These are phyloP conservation scores for Acanthosoma haemorrhoidale DNA, from an alignment of 2,888 invertebrate genomes.

Conservation along the genomic window DNA sequence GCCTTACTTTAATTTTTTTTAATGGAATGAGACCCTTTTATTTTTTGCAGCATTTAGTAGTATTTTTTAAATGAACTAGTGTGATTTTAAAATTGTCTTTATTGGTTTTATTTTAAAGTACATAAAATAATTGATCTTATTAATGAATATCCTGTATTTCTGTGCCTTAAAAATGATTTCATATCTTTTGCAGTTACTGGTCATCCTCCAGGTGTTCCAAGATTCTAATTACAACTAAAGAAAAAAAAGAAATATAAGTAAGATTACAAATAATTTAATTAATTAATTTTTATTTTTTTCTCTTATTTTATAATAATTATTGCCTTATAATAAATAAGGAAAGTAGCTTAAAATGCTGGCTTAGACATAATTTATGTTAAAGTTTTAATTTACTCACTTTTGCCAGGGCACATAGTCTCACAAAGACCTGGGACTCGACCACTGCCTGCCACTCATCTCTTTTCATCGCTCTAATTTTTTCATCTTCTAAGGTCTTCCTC, in stretches of 20 bases:
- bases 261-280: neutral
- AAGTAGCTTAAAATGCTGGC: neutral
- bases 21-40: conserved; percentile 35
- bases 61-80: conserved; percentile 32
- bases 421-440: too few species aligned
- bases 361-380: too few species aligned
- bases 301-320: too few species aligned
- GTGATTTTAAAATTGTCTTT: conserved; percentile 26
- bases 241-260: conserved; percentile 27
- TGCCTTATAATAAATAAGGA: neutral
- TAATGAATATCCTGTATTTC: conserved; percentile 27
- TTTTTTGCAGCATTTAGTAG: conserved; percentile 36
- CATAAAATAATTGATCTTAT: conserved; percentile 25
- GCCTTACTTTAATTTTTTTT: conserved; percentile 31
- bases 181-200: conserved; percentile 84
- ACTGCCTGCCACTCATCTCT: too few species aligned
- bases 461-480: too few species aligned
- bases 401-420: too few species aligned
- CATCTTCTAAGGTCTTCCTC: too few species aligned
- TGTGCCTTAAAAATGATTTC: conserved; percentile 11
- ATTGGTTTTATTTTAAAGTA: conserved; percentile 16
- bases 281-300: neutral
- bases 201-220: conserved; percentile 99
- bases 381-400: too few species aligned
- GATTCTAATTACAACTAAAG: conserved; percentile 77